Conservation (phyloP, 2,888 invertebrate genomes). For the Muschampia plurimacula region DNA sequence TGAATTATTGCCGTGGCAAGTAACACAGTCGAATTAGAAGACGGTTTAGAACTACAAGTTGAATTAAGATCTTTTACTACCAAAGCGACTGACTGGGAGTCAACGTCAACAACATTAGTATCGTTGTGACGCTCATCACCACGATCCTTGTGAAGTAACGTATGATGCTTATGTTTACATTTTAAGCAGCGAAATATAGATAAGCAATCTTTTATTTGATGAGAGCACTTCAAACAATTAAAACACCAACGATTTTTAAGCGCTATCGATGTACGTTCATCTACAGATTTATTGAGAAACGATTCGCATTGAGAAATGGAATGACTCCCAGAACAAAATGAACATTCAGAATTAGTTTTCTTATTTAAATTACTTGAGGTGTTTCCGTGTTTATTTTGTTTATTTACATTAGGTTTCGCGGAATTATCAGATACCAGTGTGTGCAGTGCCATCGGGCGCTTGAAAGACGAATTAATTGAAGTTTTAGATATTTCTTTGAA, state of each 20-base stretch:
- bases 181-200: slow-evolving; percentile 1
- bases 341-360: neutral
- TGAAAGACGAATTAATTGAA: neutral
- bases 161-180: slow-evolving; percentile 1
- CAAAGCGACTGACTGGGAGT: neutral
- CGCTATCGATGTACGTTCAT: neutral
- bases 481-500: neutral
- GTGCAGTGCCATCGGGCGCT: slow-evolving; percentile 1
- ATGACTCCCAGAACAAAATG: neutral
- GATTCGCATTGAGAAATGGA: neutral
- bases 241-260: neutral
- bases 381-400: neutral
- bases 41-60: slow-evolving; percentile 12
- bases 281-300: neutral
- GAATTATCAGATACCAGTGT: neutral
- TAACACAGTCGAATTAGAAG: slow-evolving; percentile 22
- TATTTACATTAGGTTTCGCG: neutral
- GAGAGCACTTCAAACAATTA: neutral
- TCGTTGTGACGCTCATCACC: neutral
- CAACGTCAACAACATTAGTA: neutral
- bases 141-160: neutral
- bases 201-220: slow-evolving; percentile 1
- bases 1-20: slow-evolving; percentile 27
- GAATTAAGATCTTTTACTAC: neutral
- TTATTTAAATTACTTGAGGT: slow-evolving; percentile 1